Evolutionary conservation across 1,140 invertebrate genomes (phyloP).

Genomic region (Batillaria attramentaria): DNA sequence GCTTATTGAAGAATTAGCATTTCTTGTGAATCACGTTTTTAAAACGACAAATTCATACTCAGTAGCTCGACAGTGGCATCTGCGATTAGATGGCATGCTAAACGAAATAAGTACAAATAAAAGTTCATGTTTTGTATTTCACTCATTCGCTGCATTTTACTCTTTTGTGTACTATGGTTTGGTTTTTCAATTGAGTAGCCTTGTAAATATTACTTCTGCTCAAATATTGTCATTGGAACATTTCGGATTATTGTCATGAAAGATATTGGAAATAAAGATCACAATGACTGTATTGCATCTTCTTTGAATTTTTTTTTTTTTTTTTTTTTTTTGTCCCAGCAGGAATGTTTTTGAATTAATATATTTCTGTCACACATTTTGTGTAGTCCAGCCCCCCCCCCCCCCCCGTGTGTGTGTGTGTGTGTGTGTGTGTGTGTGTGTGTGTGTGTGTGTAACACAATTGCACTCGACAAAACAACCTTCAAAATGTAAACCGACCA

Average conservation of each 20-base stretch:
- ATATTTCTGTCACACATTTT: not conserved
- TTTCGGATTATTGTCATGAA: slow-evolving; percentile 30
- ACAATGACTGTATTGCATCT: not conserved
- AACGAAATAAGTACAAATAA: too few species aligned
- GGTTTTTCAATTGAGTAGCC: not conserved
- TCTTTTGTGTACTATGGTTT: not conserved
- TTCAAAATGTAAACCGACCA: not conserved
- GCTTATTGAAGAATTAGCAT: too few species aligned
- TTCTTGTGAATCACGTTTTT: too few species aligned
- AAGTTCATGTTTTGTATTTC: not conserved
- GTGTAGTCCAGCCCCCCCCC: not conserved
- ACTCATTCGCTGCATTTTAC: not conserved
- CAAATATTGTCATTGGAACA: slow-evolving; percentile 27
- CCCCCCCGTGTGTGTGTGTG: slow-evolving; percentile 17
- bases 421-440: not conserved
- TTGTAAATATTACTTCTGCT: slow-evolving; percentile 25
- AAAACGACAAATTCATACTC: not conserved
- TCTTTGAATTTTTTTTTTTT: not conserved
- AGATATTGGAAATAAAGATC: slow-evolving; percentile 37
- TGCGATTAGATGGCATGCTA: slow-evolving; percentile 9
- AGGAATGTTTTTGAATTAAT: not conserved
- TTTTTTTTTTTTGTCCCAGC: not conserved
- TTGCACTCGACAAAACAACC: not conserved
- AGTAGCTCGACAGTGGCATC: slow-evolving; percentile 12
- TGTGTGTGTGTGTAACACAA: not conserved